Evolutionary conservation across 2,113 vertebrate genomes (phyloP).

Genomic region (Ramphastos sulfuratus): DNA sequence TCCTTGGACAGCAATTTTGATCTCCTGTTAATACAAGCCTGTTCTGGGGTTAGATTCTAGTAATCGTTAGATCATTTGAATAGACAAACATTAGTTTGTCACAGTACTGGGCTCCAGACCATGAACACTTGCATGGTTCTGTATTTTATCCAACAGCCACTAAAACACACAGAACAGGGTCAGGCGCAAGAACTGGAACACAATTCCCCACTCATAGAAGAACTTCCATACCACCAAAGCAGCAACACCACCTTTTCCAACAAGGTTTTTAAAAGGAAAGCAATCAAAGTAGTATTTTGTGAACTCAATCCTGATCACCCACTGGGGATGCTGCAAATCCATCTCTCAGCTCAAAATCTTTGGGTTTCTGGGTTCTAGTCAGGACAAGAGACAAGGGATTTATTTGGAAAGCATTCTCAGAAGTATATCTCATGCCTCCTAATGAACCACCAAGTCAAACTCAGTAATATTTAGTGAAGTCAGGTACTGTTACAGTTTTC

Average conservation of each 20-base stretch:
- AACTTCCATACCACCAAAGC: neutral
- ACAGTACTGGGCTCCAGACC: neutral
- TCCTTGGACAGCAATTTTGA: neutral
- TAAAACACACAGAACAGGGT: neutral
- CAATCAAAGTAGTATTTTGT: neutral
- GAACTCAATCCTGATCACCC: neutral
- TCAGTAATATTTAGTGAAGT: neutral
- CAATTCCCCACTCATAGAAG: neutral
- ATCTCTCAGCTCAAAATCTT: neutral
- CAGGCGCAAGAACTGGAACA: neutral
- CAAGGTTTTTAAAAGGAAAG: neutral
- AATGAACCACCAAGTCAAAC: neutral
- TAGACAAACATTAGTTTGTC: rapidly evolving
- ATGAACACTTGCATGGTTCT: neutral
- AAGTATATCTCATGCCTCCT: neutral
- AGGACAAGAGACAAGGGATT: neutral
- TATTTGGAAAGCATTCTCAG: neutral
- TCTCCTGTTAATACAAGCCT: neutral
- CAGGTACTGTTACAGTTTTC: neutral
- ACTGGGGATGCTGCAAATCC: neutral
- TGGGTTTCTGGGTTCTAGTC: neutral
- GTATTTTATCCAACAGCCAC: neutral
- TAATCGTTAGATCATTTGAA: neutral
- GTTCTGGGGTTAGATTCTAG: neutral
- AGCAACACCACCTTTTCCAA: neutral